Evolutionary conservation across 2,797 vertebrate genomes (phyloP), one percentile per base, ranked within the genome.

Genomic region (Molossus molossus): DNA sequence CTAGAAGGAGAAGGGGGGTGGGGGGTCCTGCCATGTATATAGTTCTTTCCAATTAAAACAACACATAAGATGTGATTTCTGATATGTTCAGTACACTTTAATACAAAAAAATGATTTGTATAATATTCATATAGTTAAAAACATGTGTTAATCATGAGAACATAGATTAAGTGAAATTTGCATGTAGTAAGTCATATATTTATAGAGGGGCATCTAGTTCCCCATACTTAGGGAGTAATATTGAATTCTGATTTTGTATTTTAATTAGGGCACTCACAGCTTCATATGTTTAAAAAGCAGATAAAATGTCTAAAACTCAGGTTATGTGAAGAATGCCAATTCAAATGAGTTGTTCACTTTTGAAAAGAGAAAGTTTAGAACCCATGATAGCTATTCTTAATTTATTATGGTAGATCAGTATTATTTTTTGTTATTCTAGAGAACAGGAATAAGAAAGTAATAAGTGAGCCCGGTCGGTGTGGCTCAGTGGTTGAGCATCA

Each of bases 381-480:
- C 13, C 50, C 82, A 5, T 48, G 10, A 88, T 9, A 80, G 60
- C 40, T 60, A 40, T 76, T n/a, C 62, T 92, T 80, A 76, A 86
- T 48, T 86, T 76, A 69, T 69, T 45, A 10, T 65, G 8, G 33
- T 70, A 48, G 37, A 20, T 76, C 11, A 9, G 17, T 67, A 60
- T 86, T 81, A 85, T 79, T 93, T 77, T 64, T 60, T 84, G 7
- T 95, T 93, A 90, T 89, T 94, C 72, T 75, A 88, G 53, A 73
- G n/a, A 67, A 48, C 37, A 89, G 21, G 81, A 86, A 76, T 17
- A 91, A 62, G 40, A 45, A 45, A 45, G 40, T 45, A 5, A 45
- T 45, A 45, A 45, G 3, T 45, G 40, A 45, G 40, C 40, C 40
- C 40, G 6, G 40, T 6, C 40, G 3, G 40, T 45, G 40, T 45